Evolutionary conservation across 2,888 invertebrate species (phyloP), one percentile per base, ranked within the genome.

Genomic region (Eupelmus urozonus): DNA sequence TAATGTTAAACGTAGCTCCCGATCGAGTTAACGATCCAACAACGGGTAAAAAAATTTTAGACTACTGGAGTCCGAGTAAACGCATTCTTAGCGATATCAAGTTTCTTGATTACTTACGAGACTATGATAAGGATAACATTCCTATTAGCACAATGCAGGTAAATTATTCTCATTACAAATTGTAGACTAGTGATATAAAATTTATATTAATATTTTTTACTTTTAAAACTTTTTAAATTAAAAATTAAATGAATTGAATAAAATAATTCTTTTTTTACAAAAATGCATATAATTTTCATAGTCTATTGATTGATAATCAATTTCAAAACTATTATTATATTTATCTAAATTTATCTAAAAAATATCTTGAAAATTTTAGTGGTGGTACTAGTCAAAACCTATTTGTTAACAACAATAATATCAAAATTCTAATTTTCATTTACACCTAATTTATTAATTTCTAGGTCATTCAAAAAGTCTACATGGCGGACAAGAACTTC

Each of bases 61-160:
- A 97, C 88, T 97, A 92, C 88, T 97, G 96, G 97, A 95, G 94
- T 1, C 96, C 96, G 0, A 96, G 96, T 85, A 96, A 96, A 90
- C 93, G 94, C 87, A 87, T 96, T 76, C 90, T 97, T 69, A 95
- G 95, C 42, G 96, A 96, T 84, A 95, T 96, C 92, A 92, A 93
- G 82, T 96, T 96, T 88, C 90, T 96, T 67, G 93, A 94, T 82
- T 91, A 92, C 53, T 89, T 96, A 42, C 93, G 93, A 89, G 95
- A 94, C 82, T 97, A 95, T 86, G 96, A 96, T 87, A 96, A 95
- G 90, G 96, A 97, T 85, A 95, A 96, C 88, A 96, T 97, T 82
- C 93, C 95, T 53, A 86, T 92, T 1, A 92, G 92, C 29, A 92
- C 93, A 13, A 96, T 96, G 93, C 91, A 92, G 83, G 94, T 94